These are phyloP conservation scores for Lindbergichthys nudifrons DNA, from an alignment of 2,797 vertebrate genomes.

Conservation along the genomic window DNA sequence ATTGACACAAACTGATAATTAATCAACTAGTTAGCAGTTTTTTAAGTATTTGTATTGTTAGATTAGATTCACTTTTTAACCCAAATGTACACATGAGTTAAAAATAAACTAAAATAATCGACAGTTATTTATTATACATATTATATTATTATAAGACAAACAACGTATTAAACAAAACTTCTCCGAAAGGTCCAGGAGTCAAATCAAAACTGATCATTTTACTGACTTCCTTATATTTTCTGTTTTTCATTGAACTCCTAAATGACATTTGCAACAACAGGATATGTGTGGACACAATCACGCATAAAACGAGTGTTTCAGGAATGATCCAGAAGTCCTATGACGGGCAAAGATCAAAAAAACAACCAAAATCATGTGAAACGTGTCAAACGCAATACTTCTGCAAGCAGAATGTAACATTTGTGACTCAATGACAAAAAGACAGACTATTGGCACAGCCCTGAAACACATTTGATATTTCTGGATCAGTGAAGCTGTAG, in stretches of 20 bases:
- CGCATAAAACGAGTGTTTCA: neutral
- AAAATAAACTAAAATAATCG: no score
- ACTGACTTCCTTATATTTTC: no score
- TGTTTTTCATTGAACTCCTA: no score
- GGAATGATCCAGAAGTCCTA: neutral
- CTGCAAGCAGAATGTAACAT: constrained; percentile 36
- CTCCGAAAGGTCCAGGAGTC: no score
- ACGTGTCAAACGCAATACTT: constrained; percentile 24
- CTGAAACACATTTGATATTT: constrained; percentile 75
- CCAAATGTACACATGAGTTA: no score
- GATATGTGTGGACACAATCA: neutral
- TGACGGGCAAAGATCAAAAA: constrained; percentile 12
- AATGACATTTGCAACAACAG: neutral
- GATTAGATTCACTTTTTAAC: no score
- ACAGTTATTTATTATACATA: no score
- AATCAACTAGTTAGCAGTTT: no score
- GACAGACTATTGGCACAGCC: constrained; percentile 74
- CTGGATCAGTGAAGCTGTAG: constrained; percentile 76
- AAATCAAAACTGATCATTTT: no score
- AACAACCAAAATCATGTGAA: constrained; percentile 30
- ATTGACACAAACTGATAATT: neutral
- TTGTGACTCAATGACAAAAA: constrained; percentile 80
- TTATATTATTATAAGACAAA: no score
- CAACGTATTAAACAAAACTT: no score
- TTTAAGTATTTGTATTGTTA: no score